Conservation (phyloP, 1,140 invertebrate species). For the Hormaphis cornu region DNA sequence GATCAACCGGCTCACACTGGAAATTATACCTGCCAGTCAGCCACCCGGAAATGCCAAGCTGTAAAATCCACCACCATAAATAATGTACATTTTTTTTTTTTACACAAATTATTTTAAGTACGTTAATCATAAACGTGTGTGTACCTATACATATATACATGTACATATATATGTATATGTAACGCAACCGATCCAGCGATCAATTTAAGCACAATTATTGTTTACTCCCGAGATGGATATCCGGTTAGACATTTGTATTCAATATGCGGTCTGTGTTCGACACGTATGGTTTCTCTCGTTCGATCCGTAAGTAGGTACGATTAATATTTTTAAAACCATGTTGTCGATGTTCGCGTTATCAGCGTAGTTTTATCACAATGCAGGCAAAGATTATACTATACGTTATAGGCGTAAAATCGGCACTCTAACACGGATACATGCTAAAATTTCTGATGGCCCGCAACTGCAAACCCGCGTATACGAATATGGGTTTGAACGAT, state of each 20-base stretch:
- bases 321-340: background rate
- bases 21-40: conserved; percentile 84
- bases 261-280: background rate
- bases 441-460: too few species aligned
- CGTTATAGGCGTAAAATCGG: too few species aligned
- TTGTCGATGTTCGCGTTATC: background rate
- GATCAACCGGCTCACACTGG: conserved; percentile 90
- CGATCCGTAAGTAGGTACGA: too few species aligned
- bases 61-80: conserved; percentile 46
- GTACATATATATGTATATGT: background rate
- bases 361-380: background rate
- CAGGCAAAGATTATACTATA: too few species aligned
- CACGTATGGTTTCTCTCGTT: background rate
- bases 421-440: too few species aligned
- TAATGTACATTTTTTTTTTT: conserved; percentile 27
- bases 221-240: background rate
- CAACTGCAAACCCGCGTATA: too few species aligned
- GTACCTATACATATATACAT: background rate
- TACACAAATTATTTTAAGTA: background rate
- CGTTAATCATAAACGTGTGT: background rate
- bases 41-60: conserved; percentile 76
- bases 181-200: background rate
- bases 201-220: background rate
- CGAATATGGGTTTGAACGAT: too few species aligned
- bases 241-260: background rate